phyloP scores from a whole-genome alignment of 1,140 invertebrate species.

The Fragariocoptes setiger region DNA sequence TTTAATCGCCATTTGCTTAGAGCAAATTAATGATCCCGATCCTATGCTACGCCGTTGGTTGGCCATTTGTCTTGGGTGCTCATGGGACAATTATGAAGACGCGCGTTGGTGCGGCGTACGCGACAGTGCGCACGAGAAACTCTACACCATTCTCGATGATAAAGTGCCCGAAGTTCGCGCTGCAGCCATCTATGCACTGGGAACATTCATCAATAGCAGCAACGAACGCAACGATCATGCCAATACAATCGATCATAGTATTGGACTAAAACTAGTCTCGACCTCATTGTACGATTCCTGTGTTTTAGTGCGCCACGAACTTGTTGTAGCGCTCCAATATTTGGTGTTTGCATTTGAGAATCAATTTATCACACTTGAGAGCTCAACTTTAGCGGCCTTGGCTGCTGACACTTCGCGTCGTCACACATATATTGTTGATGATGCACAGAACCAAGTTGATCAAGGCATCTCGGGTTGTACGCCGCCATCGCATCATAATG shows the following conservation, averaged over 20 bases:
- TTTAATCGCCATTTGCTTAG: constrained; percentile 55
- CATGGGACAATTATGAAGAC: constrained; percentile 72
- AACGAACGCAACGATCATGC: constrained; percentile 56
- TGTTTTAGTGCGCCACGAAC: constrained; percentile 49
- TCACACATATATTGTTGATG: too few relatives aligned
- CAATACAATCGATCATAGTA: constrained; percentile 61
- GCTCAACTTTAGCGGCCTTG: too few relatives aligned
- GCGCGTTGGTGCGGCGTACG: constrained; percentile 79
- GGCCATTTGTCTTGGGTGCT: constrained; percentile 57
- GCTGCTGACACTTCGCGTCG: too few relatives aligned
- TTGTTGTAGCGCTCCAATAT: constrained; percentile 54
- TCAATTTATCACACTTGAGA: constrained; percentile 30
- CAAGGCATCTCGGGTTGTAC: too few relatives aligned
- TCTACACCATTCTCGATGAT: constrained; percentile 43
- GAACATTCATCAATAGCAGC: constrained; percentile 56
- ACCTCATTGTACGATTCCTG: constrained; percentile 46
- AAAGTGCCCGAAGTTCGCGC: constrained; percentile 56
- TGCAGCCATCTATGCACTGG: constrained; percentile 60
- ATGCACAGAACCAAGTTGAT: too few relatives aligned
- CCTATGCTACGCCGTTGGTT: constrained; percentile 55
- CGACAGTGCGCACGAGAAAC: constrained; percentile 79
- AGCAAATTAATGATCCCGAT: constrained; percentile 24
- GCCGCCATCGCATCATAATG: too few relatives aligned
- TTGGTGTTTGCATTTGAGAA: constrained; percentile 62
- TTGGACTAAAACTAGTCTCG: constrained; percentile 50